Evolutionary conservation across 2,888 invertebrate species (phyloP), one percentile per base, ranked within the genome.

Genomic region (Anorthoa munda): DNA sequence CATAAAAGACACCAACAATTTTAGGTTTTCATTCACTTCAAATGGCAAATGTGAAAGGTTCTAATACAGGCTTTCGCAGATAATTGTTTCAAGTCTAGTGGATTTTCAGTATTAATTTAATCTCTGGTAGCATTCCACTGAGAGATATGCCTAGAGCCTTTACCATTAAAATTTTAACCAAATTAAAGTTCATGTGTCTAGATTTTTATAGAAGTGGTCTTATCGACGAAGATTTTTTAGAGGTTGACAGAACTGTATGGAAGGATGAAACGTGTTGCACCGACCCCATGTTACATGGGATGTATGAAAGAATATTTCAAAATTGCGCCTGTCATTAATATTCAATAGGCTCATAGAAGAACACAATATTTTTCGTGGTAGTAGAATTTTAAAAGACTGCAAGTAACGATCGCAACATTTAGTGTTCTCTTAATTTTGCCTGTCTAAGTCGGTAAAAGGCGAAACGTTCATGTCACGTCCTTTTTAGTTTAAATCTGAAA

Each of bases 51-150:
- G 45, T 45, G 21, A 68, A 55, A 50, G 17, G 46, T 39, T 76
- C 46, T 13, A 23, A 78, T 31, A 21, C 18, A 39, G 61, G 72
- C 21, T 72, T 72, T 72, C 12, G 18, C 76, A 72, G 39, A 72
- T 64, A 64, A 79, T 76, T 79, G 13, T 79, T 72, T 76, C 76
- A 48, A 72, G 73, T 72, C 76, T 79, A 53, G 51, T 64, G 72
- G 23, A 39, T 58, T 79, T 64, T 48, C 18, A 48, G 39, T 48
- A 59, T 64, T 64, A 15, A 77, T 55, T 70, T 26, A 77, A 77
- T 77, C 59, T 53, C 18, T 70, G 70, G 15, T 39, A 53, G 48
- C 13, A 5, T 59, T 21, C 12, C n/a, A 18, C 9, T 15, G 45
- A 68, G 4, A 23, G n/a, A 4, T 31, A 48, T 59, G 51, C 53